Base-by-base conservation (phyloP, 1,140 invertebrate species). In the Drosophila pandora region DNA sequence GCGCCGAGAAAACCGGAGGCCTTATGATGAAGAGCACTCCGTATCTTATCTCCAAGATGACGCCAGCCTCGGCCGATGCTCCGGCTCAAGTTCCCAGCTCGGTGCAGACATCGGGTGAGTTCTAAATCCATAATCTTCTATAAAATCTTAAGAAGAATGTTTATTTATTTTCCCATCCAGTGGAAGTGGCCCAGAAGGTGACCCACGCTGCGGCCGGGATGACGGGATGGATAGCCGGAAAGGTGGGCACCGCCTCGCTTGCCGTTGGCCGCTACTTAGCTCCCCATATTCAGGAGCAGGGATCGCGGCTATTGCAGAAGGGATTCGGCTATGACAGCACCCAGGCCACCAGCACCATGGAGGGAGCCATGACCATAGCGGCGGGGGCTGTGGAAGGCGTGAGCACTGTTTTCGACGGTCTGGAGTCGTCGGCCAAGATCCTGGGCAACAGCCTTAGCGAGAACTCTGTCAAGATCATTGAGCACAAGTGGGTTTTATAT, bases 391-490 rank as follows among this genome's bases (percentile, higher is more conserved):
- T 96, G 4, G 93, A 94, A 87, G 95, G 95, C 3, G 95, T 96
- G 79, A 93, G 92, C 5, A 95, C 95, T 8, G 92, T 96, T 6
- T 95, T 95, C 72, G 90, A 93, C 76, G 93, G 95, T 53, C 72
- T 96, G n/a, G 95, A 96, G 78, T 90, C 92, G 57, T 95, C 95
- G 9, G 95, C 95, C 6, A 92, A 92, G 53, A 93, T 94, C 39
- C 88, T 96, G 49, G 95, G 94, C 6, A 92, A 75, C 47, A 95
- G 93, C 84, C 75, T 96, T 8, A 94, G 94, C 21, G 91, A 95
- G 61, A 95, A 96, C 85, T 96, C 95, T 3, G 95, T 96, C 2
- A 93, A 94, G 70, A 93, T 95, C 47, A 94, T 96, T 45, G 90
- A 94, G 73, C 94, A 96, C 88, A 95, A 94, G 95, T 87, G 8